Percentiles rank a stretch among this genome's conserved stretches.
phyloP scores from a whole-genome alignment of 2,113 vertebrate species.

The Oncorhynchus masou region DNA sequence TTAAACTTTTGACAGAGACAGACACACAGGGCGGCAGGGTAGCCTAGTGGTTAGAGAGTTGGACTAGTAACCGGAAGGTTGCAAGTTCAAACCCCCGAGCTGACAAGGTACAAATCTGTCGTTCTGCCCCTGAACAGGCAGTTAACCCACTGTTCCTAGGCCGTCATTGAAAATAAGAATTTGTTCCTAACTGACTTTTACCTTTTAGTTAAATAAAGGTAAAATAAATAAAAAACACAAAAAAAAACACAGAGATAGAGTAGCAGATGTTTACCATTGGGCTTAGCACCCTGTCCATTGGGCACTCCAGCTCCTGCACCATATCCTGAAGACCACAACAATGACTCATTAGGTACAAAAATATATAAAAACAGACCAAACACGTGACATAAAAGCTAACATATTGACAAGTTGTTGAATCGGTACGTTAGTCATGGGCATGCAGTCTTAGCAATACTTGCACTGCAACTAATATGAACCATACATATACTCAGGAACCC shows the following conservation, averaged over 20 bases:
- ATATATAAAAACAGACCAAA: not conserved
- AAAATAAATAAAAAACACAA: too few relatives aligned
- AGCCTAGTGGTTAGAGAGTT: too few relatives aligned
- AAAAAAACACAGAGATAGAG: not conserved
- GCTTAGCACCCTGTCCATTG: not conserved
- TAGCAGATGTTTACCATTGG: not conserved
- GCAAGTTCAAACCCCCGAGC: too few relatives aligned
- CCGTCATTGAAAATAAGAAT: too few relatives aligned
- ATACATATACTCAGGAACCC: not conserved
- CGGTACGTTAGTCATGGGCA: not conserved
- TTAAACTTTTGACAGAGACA: not conserved
- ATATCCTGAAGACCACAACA: constrained; percentile 13
- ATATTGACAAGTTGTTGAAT: not conserved
- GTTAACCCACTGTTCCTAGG: too few relatives aligned
- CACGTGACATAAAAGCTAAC: not conserved
- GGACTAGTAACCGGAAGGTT: too few relatives aligned
- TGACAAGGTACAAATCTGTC: too few relatives aligned
- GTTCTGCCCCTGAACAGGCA: too few relatives aligned
- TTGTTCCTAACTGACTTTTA: too few relatives aligned
- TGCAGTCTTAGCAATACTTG: not conserved
- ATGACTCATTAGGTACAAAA: not conserved
- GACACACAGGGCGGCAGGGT: too few relatives aligned
- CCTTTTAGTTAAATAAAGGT: too few relatives aligned
- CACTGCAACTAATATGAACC: not conserved
- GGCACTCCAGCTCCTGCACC: constrained; percentile 3